A percentile compares a stretch with the other conserved stretches of the same genome.
These are phyloP conservation scores for Syngnathus typhle DNA, from an alignment of 2,113 vertebrate genomes.

Conservation along the genomic window DNA sequence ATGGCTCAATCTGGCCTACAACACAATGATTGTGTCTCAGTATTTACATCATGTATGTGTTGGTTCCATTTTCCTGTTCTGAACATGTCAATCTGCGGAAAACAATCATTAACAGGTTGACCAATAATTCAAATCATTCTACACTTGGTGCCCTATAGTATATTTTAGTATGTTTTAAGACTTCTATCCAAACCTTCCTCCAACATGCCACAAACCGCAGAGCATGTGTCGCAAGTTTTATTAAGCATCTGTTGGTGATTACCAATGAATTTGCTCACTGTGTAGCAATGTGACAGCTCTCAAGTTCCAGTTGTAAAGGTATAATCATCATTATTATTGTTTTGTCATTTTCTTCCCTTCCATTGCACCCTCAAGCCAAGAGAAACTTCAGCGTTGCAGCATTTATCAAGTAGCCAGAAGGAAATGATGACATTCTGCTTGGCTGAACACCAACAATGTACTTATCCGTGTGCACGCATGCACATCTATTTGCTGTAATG, in stretches of 20 bases:
- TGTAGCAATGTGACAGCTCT: constrained; percentile 56
- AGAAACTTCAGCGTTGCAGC: constrained; percentile 46
- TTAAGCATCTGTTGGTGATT: constrained; percentile 62
- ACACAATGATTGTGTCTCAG: not conserved
- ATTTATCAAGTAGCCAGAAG: constrained; percentile 39
- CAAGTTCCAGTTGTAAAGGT: constrained; percentile 56
- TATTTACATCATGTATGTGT: not conserved
- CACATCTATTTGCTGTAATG: constrained; percentile 3
- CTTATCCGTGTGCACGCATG: constrained; percentile 4
- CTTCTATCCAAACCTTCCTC: constrained; percentile 20
- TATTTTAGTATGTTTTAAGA: not conserved
- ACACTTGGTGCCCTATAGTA: not conserved
- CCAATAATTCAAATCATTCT: not conserved
- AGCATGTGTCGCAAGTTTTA: constrained; percentile 55
- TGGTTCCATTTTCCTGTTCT: not conserved
- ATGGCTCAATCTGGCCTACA: not conserved
- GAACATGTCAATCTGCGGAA: not conserved
- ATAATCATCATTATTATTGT: constrained; percentile 69
- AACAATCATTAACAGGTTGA: not conserved
- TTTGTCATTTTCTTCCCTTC: constrained; percentile 26
- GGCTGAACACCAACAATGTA: constrained; percentile 24
- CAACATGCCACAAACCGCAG: constrained; percentile 38
- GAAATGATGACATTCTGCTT: constrained; percentile 61
- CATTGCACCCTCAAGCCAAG: constrained; percentile 27
- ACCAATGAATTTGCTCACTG: constrained; percentile 40